Evolutionary conservation across 53 echinoderm and acorn worm genomes (phyloP).

Genomic region (Holothuria scabra): DNA sequence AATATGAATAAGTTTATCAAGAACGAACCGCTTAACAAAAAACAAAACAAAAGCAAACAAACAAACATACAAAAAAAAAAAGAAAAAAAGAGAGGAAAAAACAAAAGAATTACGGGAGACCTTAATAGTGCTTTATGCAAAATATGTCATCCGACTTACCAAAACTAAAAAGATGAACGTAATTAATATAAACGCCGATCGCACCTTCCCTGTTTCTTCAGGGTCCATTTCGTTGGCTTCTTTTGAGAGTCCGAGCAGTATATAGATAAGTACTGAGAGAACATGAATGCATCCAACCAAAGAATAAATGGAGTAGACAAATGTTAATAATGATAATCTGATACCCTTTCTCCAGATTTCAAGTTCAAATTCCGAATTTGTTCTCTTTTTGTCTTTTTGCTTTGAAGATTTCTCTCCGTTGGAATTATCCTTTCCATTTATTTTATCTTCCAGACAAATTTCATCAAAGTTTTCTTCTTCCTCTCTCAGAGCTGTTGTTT

Average conservation of each 20-base stretch:
- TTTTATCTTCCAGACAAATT: not conserved
- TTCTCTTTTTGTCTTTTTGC: not conserved
- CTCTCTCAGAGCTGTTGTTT: no score
- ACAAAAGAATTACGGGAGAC: no score
- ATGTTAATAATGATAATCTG: not conserved
- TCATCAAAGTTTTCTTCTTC: not conserved
- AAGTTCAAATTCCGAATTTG: not conserved
- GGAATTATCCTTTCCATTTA: not conserved
- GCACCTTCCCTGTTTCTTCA: no score
- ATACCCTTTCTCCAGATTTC: slow-evolving; percentile 1
- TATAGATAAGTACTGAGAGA: not conserved
- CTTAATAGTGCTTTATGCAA: no score
- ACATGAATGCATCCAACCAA: not conserved
- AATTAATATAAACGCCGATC: not conserved
- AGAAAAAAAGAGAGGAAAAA: no score
- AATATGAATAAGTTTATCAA: no score
- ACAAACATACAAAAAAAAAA: no score
- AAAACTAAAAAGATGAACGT: not conserved
- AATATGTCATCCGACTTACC: not conserved
- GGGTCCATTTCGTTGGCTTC: not conserved
- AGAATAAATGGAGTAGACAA: not conserved
- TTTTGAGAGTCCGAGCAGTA: not conserved
- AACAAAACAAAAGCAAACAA: no score
- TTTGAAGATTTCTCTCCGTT: not conserved
- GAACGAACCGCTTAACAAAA: no score